A percentile compares a stretch with the other conserved stretches of the same genome.
Evolutionary conservation across 1,140 invertebrate species (phyloP).

Genomic region (Euwallacea fornicatus): DNA sequence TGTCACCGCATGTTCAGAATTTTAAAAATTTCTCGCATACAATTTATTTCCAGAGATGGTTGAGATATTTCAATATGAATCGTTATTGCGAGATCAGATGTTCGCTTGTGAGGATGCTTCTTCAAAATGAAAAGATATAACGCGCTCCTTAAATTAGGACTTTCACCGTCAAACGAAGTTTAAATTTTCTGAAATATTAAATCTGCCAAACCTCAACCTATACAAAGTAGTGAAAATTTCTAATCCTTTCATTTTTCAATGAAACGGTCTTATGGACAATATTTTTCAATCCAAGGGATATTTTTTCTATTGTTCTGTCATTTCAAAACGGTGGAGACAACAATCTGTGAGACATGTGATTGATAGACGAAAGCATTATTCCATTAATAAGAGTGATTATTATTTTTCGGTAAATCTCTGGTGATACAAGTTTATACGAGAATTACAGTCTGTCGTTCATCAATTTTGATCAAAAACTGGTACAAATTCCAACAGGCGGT

Average conservation of each 20-base stretch:
- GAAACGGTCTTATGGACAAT: no score
- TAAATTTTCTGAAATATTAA: not conserved
- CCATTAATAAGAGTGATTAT: slow-evolving; percentile 23
- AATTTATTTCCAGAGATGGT: slow-evolving; percentile 21
- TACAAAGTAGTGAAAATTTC: not conserved
- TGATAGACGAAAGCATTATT: no score
- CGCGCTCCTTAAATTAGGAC: slow-evolving; percentile 5
- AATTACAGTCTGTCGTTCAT: slow-evolving; percentile 22
- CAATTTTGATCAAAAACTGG: slow-evolving; percentile 30
- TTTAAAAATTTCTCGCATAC: slow-evolving; percentile 14
- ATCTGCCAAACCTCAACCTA: not conserved
- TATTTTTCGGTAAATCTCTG: slow-evolving; percentile 14
- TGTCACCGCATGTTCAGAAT: slow-evolving; percentile 14
- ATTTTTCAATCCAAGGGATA: no score
- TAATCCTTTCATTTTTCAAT: no score
- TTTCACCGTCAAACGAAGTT: slow-evolving; percentile 5
- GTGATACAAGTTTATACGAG: not conserved
- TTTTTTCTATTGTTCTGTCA: no score
- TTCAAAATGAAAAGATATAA: slow-evolving; percentile 13
- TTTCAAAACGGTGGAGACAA: no score
- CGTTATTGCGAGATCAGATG: slow-evolving; percentile 15
- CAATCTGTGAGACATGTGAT: no score
- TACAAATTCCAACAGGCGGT: slow-evolving; percentile 31
- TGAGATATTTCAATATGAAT: slow-evolving; percentile 23
- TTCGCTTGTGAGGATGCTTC: slow-evolving; percentile 4